These are phyloP conservation scores for Caenorhabditis angaria DNA, from an alignment of 2,888 invertebrate species.

Conservation along the genomic window DNA sequence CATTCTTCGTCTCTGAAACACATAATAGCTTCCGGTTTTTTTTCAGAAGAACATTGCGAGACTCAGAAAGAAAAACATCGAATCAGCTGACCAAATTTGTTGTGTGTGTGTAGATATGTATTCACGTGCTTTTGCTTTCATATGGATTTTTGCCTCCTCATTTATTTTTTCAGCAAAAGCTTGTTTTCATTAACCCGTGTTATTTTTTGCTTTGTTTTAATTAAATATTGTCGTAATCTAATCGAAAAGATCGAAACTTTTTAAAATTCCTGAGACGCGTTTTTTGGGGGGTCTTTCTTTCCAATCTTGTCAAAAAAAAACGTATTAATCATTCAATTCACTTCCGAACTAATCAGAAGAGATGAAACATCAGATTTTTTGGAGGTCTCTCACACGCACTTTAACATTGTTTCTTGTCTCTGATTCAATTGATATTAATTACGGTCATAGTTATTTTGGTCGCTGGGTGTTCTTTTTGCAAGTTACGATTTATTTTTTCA, in stretches of 20 bases:
- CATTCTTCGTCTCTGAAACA: neutral
- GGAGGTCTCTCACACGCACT: neutral
- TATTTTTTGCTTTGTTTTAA: neutral
- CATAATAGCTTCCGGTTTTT: neutral
- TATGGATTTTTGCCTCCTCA: neutral
- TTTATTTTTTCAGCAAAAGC: neutral
- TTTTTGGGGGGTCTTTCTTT: too few relatives aligned
- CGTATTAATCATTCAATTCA: neutral
- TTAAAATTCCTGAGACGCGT: too few relatives aligned
- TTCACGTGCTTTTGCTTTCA: neutral
- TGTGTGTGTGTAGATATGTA: neutral
- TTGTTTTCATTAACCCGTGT: neutral
- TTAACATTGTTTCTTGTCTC: neutral
- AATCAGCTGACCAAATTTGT: slow-evolving; percentile 4
- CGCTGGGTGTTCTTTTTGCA: neutral
- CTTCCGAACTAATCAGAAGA: neutral
- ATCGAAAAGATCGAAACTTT: too few relatives aligned
- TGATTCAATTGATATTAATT: neutral
- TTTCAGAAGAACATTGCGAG: neutral
- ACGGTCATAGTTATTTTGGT: neutral
- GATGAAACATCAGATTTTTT: neutral
- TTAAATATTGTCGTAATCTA: neutral
- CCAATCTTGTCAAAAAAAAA: neutral
- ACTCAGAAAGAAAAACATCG: neutral
- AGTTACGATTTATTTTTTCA: too few relatives aligned